Conservation (phyloP, 2,797 vertebrate genomes). For the Hapalemur alaotrensis region DNA sequence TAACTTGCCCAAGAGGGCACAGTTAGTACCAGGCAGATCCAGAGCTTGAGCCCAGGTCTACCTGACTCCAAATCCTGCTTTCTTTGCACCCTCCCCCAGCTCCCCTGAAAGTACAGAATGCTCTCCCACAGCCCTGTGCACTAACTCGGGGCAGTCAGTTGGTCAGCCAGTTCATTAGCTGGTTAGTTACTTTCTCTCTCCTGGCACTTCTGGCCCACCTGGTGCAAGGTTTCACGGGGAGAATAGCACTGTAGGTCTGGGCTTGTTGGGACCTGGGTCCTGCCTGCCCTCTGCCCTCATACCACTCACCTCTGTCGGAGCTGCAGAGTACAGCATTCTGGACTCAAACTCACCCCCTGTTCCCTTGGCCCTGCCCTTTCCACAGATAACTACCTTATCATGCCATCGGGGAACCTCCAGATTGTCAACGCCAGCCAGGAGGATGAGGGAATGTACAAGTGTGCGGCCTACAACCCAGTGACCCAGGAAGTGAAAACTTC, state of each 20-base stretch:
- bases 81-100: background rate
- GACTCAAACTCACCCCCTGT: background rate
- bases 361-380: conserved; percentile 12
- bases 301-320: background rate
- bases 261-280: background rate
- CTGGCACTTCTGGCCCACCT: background rate
- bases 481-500: conserved; percentile 98
- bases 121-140: background rate
- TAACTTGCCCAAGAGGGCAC: background rate
- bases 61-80: background rate
- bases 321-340: background rate
- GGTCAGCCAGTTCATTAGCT: background rate
- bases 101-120: background rate
- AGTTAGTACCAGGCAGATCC: background rate
- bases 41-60: background rate
- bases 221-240: background rate
- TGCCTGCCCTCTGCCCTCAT: background rate
- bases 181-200: background rate
- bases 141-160: background rate
- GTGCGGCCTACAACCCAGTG: conserved; percentile 97
- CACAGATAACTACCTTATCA: conserved; percentile 98
- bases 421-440: conserved; percentile 96
- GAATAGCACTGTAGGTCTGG: background rate
- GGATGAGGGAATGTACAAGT: conserved; percentile 96
- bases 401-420: conserved; percentile 98